phyloP scores from a whole-genome alignment of 2,113 vertebrate genomes.

The Cyprinodon brontotheroides region DNA sequence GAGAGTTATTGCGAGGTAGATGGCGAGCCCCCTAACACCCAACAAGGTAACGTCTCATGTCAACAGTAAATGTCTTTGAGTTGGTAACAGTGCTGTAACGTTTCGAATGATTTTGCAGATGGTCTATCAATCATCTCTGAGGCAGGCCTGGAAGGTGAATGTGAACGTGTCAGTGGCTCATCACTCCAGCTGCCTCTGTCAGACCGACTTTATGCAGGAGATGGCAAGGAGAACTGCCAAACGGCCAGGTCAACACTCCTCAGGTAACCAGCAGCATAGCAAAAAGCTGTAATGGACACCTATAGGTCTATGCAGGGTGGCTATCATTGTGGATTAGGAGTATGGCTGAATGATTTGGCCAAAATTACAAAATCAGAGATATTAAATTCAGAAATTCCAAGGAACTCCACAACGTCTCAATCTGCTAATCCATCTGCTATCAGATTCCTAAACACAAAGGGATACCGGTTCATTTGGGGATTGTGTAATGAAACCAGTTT shows the following conservation, averaged over 20 bases:
- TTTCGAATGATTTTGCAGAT: constrained; percentile 62
- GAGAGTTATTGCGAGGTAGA: constrained; percentile 73
- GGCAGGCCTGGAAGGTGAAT: constrained; percentile 59
- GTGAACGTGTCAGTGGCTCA: constrained; percentile 68
- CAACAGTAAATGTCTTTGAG: not conserved
- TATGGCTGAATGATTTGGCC: too few relatives aligned
- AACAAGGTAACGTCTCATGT: constrained; percentile 83
- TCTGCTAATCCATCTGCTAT: too few relatives aligned
- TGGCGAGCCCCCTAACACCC: constrained; percentile 71
- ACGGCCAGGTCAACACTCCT: constrained; percentile 86
- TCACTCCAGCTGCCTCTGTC: constrained; percentile 32
- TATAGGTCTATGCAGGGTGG: too few relatives aligned
- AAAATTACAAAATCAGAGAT: too few relatives aligned
- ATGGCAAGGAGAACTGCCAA: constrained; percentile 44
- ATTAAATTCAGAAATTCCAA: too few relatives aligned
- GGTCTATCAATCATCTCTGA: constrained; percentile 71
- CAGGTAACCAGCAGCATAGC: constrained; percentile 75
- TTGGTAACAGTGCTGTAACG: not conserved
- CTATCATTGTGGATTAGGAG: too few relatives aligned
- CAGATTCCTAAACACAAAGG: too few relatives aligned
- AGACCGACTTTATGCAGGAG: constrained; percentile 5
- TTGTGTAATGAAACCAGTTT: too few relatives aligned
- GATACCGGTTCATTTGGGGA: too few relatives aligned
- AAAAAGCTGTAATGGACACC: not conserved
- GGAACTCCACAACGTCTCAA: too few relatives aligned